Evolutionary conservation across 2,113 vertebrate species (phyloP).

Genomic region (Prionailurus bengalensis): DNA sequence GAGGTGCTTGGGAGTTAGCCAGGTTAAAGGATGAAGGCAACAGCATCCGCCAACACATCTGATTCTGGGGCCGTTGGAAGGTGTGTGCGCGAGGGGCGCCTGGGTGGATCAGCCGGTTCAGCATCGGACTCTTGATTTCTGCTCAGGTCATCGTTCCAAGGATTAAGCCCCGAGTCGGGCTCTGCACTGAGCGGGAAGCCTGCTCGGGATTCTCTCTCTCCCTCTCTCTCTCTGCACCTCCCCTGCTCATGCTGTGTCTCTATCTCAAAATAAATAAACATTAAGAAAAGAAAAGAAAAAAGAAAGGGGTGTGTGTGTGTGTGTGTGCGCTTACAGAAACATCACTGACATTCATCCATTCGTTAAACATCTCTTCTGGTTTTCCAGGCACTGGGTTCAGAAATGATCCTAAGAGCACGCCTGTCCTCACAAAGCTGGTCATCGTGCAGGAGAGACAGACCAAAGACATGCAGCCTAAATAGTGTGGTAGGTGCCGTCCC

Average conservation of each 20-base stretch:
- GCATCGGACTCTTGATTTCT: background rate
- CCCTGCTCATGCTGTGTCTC: background rate
- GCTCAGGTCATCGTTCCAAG: background rate
- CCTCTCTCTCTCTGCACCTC: background rate
- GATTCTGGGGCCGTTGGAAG: background rate
- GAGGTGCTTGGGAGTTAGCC: background rate
- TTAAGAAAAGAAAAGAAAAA: too few species aligned
- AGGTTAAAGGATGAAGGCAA: background rate
- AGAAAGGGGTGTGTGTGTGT: too few species aligned
- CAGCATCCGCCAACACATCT: background rate
- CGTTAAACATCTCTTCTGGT: background rate
- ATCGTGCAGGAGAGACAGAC: background rate
- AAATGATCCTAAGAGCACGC: background rate
- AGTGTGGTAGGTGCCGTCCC: background rate
- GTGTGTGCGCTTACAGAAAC: background rate
- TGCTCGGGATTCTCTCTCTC: background rate
- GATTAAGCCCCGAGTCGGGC: rapidly evolving
- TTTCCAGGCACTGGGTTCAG: background rate
- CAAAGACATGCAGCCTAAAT: rapidly evolving
- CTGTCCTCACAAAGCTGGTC: background rate
- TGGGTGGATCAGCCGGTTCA: background rate
- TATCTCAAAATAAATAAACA: background rate
- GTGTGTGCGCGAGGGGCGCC: background rate
- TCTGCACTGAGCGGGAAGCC: rapidly evolving
- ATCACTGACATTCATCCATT: background rate